Evolutionary conservation across 1,140 invertebrate genomes (phyloP), one percentile per base, ranked within the genome.

Genomic region (Goniozus legneri): DNA sequence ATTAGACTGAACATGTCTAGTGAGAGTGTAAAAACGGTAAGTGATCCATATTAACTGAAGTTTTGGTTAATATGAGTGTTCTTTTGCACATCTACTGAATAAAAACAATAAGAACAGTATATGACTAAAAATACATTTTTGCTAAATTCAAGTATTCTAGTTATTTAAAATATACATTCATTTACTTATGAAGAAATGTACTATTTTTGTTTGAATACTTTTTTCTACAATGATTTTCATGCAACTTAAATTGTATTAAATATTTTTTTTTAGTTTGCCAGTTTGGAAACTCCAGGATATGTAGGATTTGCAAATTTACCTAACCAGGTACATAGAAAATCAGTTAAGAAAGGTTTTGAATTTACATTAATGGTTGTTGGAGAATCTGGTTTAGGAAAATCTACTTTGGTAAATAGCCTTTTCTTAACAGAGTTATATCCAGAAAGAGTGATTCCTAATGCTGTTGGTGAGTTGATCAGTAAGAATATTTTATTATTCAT

Each of bases 291-390:
- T 2, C 87, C 90, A 37, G 89, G 89, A 8, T 94, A 94, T 77
- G 90, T 95, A 34, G 91, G 92, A 8, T 94, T 94, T 76, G 91
- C 91, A n/a, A 94, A 92, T 77, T 67, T 92, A 43, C 95, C 95
- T 0, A 97, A 98, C 76, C 95, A 97, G 77, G 92, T 97, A 3
- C 89, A 92, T 73, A 80, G 95, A 41, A 96, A 97, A 74, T 94
- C 94, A 10, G 94, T 98, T 12, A 97, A 98, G 72, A 92, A 95
- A 71, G 95, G 95, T 14, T 98, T 98, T 74, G 95, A 97, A 71
- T 98, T 98, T 72, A 97, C 94, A 1, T 73, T 98, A 0, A 97
- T 98, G 95, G 94, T 98, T 34, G 94, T 97, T 18, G 95, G 95
- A 21, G 94, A 98, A 73, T 94, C 91, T 60, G 97, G 97, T 1